A percentile compares a stretch with the other conserved stretches of the same genome.
Evolutionary conservation across 2,797 vertebrate species (phyloP).

Genomic region (Gallinago nigripennis): DNA sequence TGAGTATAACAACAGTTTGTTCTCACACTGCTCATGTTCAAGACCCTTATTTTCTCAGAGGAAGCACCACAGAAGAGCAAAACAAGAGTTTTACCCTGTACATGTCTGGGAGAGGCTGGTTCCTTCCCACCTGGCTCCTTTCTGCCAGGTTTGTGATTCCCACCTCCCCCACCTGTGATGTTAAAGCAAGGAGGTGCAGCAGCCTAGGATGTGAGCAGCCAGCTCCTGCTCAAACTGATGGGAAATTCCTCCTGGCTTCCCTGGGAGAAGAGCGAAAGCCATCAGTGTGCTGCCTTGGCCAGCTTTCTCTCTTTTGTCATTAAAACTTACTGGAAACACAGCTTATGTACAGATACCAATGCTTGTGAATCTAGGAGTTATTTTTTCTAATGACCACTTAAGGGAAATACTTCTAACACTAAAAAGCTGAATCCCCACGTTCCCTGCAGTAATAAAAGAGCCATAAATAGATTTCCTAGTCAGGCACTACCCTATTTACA

Average conservation of each 20-base stretch:
- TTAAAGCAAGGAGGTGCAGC: not conserved
- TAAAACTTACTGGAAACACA: not conserved
- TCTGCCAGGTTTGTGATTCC: not conserved
- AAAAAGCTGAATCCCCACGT: not conserved
- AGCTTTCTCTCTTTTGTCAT: not conserved
- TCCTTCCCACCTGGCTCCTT: not conserved
- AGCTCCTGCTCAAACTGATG: not conserved
- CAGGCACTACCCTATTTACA: not conserved
- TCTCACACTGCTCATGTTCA: not conserved
- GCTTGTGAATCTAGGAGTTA: not conserved
- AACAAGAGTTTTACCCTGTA: not conserved
- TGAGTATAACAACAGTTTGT: not conserved
- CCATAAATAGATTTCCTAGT: constrained; percentile 1
- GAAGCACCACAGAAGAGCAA: not conserved
- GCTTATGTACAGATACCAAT: not conserved
- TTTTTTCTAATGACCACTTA: not conserved
- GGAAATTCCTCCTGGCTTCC: not conserved
- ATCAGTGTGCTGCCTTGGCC: not conserved
- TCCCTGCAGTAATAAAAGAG: not conserved
- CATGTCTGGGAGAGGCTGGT: not conserved
- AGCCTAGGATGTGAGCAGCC: not conserved
- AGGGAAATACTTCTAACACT: not conserved
- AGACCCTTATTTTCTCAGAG: not conserved
- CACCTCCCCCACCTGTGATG: accelerated
- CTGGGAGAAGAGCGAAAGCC: not conserved